Evolutionary conservation across 1,140 invertebrate genomes (phyloP).

Genomic region (Archivesica marissinica): DNA sequence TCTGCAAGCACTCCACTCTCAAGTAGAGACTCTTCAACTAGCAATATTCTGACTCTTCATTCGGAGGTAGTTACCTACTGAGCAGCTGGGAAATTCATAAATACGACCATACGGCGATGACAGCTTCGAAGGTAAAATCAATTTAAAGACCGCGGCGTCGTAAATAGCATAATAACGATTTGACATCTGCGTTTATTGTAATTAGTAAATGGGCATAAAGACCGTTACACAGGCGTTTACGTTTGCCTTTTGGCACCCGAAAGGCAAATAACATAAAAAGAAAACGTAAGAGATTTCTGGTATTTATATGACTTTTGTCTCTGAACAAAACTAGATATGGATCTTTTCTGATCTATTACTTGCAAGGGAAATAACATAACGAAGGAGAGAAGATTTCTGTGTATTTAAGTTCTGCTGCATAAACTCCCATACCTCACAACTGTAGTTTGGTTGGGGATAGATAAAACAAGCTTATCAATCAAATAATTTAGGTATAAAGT

Average conservation of each 20-base stretch:
- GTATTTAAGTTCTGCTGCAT: too few species aligned
- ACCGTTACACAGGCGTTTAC: constrained; percentile 7
- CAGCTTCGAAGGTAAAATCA: constrained; percentile 17
- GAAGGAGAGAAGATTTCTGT: too few species aligned
- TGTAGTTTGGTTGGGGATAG: too few species aligned
- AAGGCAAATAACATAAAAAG: constrained; percentile 11
- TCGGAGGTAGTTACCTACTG: constrained; percentile 25
- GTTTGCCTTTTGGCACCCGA: background rate
- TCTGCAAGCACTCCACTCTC: constrained; percentile 32
- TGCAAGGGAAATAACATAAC: too few species aligned
- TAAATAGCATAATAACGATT: constrained; percentile 32
- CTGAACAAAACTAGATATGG: too few species aligned
- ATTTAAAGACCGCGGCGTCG: constrained; percentile 34
- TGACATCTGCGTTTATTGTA: constrained; percentile 32
- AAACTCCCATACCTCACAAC: too few species aligned
- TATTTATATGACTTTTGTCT: background rate
- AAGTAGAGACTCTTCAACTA: constrained; percentile 12
- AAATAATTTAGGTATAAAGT: too few species aligned
- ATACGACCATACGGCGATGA: constrained; percentile 13
- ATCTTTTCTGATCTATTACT: too few species aligned
- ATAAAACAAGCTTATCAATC: too few species aligned
- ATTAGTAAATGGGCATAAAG: constrained; percentile 35
- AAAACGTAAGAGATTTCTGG: constrained; percentile 15
- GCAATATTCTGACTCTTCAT: constrained; percentile 19
- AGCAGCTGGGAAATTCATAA: constrained; percentile 45